These are phyloP conservation scores for Vireo griseus DNA, from an alignment of 2,797 vertebrate species.

Conservation along the genomic window DNA sequence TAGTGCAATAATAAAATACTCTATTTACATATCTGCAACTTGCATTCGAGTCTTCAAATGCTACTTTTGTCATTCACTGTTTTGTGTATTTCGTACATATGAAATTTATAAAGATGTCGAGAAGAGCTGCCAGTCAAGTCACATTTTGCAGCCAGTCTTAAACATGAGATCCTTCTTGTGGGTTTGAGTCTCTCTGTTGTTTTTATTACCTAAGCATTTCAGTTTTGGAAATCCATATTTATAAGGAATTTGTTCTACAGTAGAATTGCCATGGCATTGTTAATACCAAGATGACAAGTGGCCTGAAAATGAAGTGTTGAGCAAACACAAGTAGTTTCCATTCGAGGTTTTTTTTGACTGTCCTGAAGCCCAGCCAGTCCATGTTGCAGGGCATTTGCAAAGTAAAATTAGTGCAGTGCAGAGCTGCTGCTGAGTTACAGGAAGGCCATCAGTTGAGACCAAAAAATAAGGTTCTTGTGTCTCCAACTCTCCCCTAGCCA, in stretches of 20 bases:
- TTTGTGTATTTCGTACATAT: neutral
- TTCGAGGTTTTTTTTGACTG: neutral
- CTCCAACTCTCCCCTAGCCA: neutral
- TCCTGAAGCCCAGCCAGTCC: neutral
- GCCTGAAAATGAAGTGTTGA: neutral
- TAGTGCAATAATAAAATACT: conserved; percentile 37
- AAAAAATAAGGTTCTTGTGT: neutral
- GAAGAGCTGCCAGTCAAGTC: neutral
- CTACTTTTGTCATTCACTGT: neutral
- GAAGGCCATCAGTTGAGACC: neutral
- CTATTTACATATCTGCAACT: neutral
- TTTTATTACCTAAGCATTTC: neutral
- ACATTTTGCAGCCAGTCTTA: conserved; percentile 14
- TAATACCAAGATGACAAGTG: conserved; percentile 15
- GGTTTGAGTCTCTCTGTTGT: neutral
- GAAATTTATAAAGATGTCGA: neutral
- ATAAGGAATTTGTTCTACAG: conserved; percentile 8
- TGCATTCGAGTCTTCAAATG: neutral
- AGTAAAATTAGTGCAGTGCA: neutral
- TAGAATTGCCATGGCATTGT: neutral
- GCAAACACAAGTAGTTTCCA: neutral
- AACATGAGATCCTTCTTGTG: neutral
- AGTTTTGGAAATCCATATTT: conserved; percentile 40
- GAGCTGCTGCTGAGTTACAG: neutral
- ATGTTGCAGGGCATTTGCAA: neutral